A percentile compares a stretch with the other conserved stretches of the same genome.
phyloP scores from a whole-genome alignment of 2,113 vertebrate species.

The Mustela nigripes region DNA sequence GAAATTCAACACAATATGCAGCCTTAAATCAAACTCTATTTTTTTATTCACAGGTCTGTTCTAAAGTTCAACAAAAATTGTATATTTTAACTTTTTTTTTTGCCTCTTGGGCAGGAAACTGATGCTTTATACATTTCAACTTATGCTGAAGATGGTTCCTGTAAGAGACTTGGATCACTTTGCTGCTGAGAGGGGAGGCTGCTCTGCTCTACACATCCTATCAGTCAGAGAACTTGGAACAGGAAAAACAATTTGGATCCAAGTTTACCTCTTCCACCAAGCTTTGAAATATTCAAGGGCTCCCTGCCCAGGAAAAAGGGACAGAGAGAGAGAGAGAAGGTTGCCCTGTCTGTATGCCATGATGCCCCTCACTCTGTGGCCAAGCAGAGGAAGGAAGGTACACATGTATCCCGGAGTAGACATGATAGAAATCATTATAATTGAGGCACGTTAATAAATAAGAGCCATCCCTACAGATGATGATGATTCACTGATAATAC shows the following conservation, averaged over 20 bases:
- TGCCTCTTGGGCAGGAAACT: not conserved
- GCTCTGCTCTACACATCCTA: not conserved
- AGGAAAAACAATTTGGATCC: not conserved
- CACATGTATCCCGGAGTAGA: not conserved
- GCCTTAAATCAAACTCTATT: not conserved
- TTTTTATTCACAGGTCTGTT: not conserved
- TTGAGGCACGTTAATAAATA: not conserved
- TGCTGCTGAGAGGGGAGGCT: not conserved
- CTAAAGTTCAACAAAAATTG: constrained; percentile 12
- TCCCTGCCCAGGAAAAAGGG: not conserved
- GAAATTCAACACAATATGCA: not conserved
- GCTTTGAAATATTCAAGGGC: not conserved
- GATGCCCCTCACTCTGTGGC: not conserved
- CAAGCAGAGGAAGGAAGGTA: not conserved
- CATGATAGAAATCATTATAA: not conserved
- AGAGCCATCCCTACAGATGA: not conserved
- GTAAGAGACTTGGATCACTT: not conserved
- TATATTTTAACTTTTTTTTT: not conserved
- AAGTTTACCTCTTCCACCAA: not conserved
- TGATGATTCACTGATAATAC: not conserved
- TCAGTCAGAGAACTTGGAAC: not conserved
- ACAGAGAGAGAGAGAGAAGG: not conserved
- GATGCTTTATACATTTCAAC: not conserved
- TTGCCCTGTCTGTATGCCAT: not conserved
- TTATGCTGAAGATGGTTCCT: not conserved